These are phyloP conservation scores for Gastrophryne carolinensis DNA, from an alignment of 2,797 vertebrate species.

Conservation along the genomic window DNA sequence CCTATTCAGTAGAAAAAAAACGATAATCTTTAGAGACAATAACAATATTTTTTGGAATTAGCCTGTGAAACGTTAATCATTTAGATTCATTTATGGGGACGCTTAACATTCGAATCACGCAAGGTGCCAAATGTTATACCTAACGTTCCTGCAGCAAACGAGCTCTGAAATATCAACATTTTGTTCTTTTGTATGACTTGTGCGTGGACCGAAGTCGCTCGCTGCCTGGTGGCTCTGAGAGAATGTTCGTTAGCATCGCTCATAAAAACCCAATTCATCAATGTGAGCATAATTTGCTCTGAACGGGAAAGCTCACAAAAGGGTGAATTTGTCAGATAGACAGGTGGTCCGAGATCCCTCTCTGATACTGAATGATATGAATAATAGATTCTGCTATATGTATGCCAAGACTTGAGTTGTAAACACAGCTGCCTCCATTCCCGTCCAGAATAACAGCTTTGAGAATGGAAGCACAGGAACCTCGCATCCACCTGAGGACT, in stretches of 20 bases:
- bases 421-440: slow-evolving; percentile 99
- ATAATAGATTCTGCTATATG: slow-evolving; percentile 99
- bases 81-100: slow-evolving; percentile 70
- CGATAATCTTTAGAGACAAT: slow-evolving; percentile 13
- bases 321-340: slow-evolving; percentile 99
- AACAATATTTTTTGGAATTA: slow-evolving; percentile 25
- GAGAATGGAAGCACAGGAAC: slow-evolving; percentile 92
- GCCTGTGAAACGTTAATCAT: slow-evolving; percentile 66
- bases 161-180: slow-evolving; percentile 71
- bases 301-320: slow-evolving; percentile 98
- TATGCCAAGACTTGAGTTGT: slow-evolving; percentile 99
- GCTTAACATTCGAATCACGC: slow-evolving; percentile 72
- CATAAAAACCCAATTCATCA: slow-evolving; percentile 99
- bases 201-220: slow-evolving; percentile 83
- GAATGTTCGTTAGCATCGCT: slow-evolving; percentile 94
- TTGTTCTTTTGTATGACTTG: slow-evolving; percentile 81
- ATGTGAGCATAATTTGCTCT: slow-evolving; percentile 98
- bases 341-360: slow-evolving; percentile 99
- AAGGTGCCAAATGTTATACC: slow-evolving; percentile 74
- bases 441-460: slow-evolving; percentile 99
- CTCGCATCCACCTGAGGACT: slow-evolving; percentile 97
- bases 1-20: background rate
- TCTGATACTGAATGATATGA: slow-evolving; percentile 99
- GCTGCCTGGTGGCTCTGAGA: slow-evolving; percentile 87
- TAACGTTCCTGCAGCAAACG: slow-evolving; percentile 69